Evolutionary conservation across 2,113 vertebrate species (phyloP), one percentile per base, ranked within the genome.

Genomic region (Oryzias javanicus): DNA sequence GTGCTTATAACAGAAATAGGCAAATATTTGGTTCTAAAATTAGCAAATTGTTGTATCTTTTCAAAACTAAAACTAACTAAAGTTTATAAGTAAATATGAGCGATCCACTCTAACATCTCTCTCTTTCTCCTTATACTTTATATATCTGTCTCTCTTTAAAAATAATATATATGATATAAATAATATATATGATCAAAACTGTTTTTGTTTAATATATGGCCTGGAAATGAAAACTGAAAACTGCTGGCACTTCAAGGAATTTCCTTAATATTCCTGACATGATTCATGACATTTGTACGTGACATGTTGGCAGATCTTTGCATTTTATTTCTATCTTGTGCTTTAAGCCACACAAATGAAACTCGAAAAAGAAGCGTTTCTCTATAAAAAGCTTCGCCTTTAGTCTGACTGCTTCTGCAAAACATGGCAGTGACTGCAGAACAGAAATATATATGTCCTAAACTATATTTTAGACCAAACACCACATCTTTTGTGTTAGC

Each of bases 291-390:
- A 35, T 12, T 35, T 12, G 35, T 3, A 64, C 49, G 18, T 60
- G 10, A 44, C 55, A 44, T 19, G 41, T 44, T 51, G 25, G 70
- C 22, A 56, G 51, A 74, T 51, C 10, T 44, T 14, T 55, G 29
- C 19, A 55, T 41, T 14, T 46, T 42, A 46, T 17, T 55, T 20
- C 44, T 15, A 19, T 44, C 27, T 22, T 22, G 14, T 41, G 4
- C 4, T n/a, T 42, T 42, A 5, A 6, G 17, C 6, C 13, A 16
- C 4, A 14, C 1, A 20, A 20, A 62, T 24, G 15, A 18, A 46
- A 6, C 29, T 35, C 8, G 7, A 6, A 24, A 19, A 7, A 5
- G 20, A 64, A 40, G 6, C 24, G 35, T 2, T 44, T 5, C 19
- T 1, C 18, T 20, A 54, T 19, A 3, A 2, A 52, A 52, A 17